Conservation (phyloP, 1,140 invertebrate genomes). For the Lutraria rhynchaena region DNA sequence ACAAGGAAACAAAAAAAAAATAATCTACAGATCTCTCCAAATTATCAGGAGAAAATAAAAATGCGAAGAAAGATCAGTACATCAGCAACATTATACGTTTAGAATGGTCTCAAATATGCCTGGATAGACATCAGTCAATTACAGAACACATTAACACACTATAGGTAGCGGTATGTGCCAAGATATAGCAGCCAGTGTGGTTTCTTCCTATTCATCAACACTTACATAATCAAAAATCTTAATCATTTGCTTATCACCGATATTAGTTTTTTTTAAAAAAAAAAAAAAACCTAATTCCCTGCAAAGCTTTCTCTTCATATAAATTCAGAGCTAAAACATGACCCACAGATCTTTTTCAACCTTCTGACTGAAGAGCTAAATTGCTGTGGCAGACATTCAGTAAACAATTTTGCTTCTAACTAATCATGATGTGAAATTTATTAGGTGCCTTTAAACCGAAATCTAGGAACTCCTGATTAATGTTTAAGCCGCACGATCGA, state of each 20-base stretch:
- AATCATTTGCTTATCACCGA: not conserved
- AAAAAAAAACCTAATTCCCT: not conserved
- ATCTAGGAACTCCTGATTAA: too few relatives aligned
- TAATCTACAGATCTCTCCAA: too few relatives aligned
- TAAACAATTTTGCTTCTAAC: slow-evolving; percentile 17
- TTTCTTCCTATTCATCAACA: slow-evolving; percentile 20
- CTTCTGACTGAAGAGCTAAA: not conserved
- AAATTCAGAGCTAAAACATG: not conserved
- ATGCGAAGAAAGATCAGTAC: too few relatives aligned
- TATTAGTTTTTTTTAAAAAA: too few relatives aligned
- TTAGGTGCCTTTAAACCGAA: slow-evolving; percentile 8
- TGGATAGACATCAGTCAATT: too few relatives aligned
- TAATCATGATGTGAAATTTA: slow-evolving; percentile 29
- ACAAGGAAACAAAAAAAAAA: too few relatives aligned
- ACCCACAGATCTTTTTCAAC: slow-evolving; percentile 1
- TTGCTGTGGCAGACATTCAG: slow-evolving; percentile 21
- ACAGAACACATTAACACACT: too few relatives aligned
- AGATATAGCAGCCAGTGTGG: slow-evolving; percentile 15
- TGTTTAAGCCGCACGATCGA: too few relatives aligned
- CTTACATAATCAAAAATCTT: slow-evolving; percentile 5
- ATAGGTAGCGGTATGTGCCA: slow-evolving; percentile 17
- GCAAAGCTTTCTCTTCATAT: not conserved
- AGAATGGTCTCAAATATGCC: too few relatives aligned
- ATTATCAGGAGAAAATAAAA: too few relatives aligned
- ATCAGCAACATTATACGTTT: too few relatives aligned